These are phyloP conservation scores for Isurus oxyrinchus DNA, from an alignment of 2,113 vertebrate species.

Conservation along the genomic window DNA sequence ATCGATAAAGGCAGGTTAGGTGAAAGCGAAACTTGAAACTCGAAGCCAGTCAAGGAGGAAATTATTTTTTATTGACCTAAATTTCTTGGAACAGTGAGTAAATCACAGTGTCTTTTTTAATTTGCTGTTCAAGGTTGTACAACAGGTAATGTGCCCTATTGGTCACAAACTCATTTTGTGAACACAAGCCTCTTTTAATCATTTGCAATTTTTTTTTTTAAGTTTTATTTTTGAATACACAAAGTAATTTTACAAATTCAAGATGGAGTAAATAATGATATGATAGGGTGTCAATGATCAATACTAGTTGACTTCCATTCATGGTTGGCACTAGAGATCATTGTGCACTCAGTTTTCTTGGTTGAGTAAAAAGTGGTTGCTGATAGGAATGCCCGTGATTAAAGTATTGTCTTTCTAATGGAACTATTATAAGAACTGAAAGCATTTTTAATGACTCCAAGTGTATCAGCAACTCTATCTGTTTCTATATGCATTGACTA, in stretches of 20 bases:
- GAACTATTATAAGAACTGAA: not conserved
- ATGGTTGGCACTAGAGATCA: not conserved
- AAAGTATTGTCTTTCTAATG: not conserved
- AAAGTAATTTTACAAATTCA: not conserved
- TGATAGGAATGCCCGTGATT: not conserved
- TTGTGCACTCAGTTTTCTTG: not conserved
- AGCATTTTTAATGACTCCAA: not conserved
- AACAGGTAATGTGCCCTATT: not conserved
- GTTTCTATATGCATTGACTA: not conserved
- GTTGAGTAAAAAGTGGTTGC: not conserved
- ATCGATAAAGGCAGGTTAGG: not conserved
- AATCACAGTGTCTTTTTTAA: conserved; percentile 11
- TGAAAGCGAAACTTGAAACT: not conserved
- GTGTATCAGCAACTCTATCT: not conserved
- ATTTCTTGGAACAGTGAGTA: not conserved
- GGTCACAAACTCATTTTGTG: conserved; percentile 15
- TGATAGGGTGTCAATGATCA: not conserved
- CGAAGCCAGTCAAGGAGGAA: not conserved
- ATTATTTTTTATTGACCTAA: not conserved
- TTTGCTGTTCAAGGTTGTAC: conserved; percentile 18
- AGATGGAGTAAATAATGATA: not conserved
- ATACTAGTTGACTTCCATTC: not conserved
- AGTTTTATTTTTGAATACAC: not conserved
- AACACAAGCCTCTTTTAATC: not conserved
- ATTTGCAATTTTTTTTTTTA: not conserved